phyloP scores from a whole-genome alignment of 2,888 invertebrate species.

The Brachycybe producta region DNA sequence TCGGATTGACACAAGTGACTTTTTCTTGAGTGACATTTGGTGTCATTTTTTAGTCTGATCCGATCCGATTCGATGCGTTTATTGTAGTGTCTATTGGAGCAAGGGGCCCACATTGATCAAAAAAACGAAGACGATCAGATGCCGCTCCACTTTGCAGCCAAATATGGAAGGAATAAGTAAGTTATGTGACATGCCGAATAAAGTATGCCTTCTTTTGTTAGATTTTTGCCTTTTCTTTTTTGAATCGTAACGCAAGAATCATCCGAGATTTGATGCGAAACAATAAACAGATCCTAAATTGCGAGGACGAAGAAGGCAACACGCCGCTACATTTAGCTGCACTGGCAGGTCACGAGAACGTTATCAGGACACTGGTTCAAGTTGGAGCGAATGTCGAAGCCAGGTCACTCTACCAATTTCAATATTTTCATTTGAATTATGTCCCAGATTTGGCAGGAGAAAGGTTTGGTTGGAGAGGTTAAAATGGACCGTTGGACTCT shows the following conservation, averaged over 20 bases:
- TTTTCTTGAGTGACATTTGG: background rate
- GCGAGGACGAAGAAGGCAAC: slow-evolving; percentile 37
- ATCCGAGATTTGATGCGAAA: slow-evolving; percentile 31
- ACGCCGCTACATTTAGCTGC: slow-evolving; percentile 37
- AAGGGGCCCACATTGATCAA: slow-evolving; percentile 33
- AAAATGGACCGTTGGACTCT: too few species aligned
- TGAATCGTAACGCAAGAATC: slow-evolving; percentile 25
- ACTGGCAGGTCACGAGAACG: slow-evolving; percentile 33
- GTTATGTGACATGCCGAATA: background rate
- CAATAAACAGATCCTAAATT: slow-evolving; percentile 32
- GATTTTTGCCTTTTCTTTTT: background rate
- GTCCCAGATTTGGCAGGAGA: too few species aligned
- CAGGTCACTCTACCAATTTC: slow-evolving; percentile 29
- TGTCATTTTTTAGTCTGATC: background rate
- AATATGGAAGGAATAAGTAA: slow-evolving; percentile 29
- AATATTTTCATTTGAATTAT: too few species aligned
- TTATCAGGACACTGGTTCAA: slow-evolving; percentile 31
- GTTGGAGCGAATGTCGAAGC: slow-evolving; percentile 36
- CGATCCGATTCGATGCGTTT: background rate
- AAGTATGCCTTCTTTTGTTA: background rate
- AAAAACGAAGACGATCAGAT: slow-evolving; percentile 39
- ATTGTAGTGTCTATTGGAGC: slow-evolving; percentile 32
- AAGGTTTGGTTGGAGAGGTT: too few species aligned
- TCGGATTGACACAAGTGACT: slow-evolving; percentile 22
- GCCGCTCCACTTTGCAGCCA: slow-evolving; percentile 37